Percentiles rank a stretch among this genome's conserved stretches.
Evolutionary conservation across 2,888 invertebrate species (phyloP).

Genomic region (Lamellibrachia columna): DNA sequence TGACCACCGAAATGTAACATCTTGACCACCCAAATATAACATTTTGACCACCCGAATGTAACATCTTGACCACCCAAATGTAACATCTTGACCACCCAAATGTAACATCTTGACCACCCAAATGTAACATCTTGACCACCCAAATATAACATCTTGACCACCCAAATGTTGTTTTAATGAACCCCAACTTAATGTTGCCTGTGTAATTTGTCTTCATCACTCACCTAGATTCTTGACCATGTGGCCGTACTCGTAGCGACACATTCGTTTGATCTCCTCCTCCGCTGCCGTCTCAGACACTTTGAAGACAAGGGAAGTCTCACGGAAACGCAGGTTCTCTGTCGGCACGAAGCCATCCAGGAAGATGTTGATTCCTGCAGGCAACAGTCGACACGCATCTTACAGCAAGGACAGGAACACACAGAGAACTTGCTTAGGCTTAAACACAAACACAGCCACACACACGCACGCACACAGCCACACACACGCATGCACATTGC

Average conservation of each 20-base stretch:
- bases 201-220: neutral
- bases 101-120: too few relatives aligned
- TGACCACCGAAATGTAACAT: too few relatives aligned
- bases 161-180: too few relatives aligned
- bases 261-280: slow-evolving; percentile 96
- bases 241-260: slow-evolving; percentile 92
- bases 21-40: too few relatives aligned
- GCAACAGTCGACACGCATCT: neutral
- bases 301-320: slow-evolving; percentile 95
- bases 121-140: too few relatives aligned
- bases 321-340: slow-evolving; percentile 97
- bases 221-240: slow-evolving; percentile 79
- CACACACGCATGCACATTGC: too few relatives aligned
- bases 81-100: too few relatives aligned
- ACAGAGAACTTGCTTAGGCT: neutral
- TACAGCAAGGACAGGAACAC: neutral
- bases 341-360: slow-evolving; percentile 99
- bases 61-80: too few relatives aligned
- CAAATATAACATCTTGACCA: too few relatives aligned
- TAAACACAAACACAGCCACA: too few relatives aligned
- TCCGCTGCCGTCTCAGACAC: slow-evolving; percentile 97
- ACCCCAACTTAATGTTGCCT: neutral
- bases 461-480: neutral
- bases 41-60: too few relatives aligned
- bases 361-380: slow-evolving; percentile 93